Percentiles rank a stretch among this genome's conserved stretches.
Evolutionary conservation across 2,797 vertebrate species (phyloP).

Genomic region (Triplophysa yarkandensis): DNA sequence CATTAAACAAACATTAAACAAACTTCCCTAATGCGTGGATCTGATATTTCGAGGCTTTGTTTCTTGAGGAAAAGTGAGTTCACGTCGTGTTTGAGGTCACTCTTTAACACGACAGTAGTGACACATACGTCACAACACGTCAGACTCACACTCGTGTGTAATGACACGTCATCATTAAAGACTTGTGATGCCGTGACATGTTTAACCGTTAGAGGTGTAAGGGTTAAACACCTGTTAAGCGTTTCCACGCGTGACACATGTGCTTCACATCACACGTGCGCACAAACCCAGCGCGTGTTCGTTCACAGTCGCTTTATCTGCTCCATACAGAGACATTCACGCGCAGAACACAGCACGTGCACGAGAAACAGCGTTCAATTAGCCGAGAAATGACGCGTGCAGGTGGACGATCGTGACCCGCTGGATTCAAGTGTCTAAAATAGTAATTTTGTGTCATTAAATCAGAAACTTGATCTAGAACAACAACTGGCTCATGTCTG

Average conservation of each 20-base stretch:
- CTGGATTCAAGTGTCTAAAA: constrained; percentile 82
- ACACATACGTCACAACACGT: constrained; percentile 11
- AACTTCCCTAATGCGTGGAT: too few relatives aligned
- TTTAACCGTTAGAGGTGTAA: constrained; percentile 13
- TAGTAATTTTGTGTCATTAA: constrained; percentile 86
- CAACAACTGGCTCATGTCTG: constrained; percentile 83
- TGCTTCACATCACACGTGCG: constrained; percentile 41
- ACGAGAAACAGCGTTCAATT: constrained; percentile 45
- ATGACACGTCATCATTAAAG: constrained; percentile 37
- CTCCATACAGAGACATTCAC: not conserved
- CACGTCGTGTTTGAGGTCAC: not conserved
- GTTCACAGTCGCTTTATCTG: constrained; percentile 25
- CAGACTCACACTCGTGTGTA: not conserved
- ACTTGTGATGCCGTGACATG: constrained; percentile 24
- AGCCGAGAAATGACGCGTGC: constrained; percentile 42
- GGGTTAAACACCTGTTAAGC: constrained; percentile 48
- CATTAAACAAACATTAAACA: too few relatives aligned
- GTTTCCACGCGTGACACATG: constrained; percentile 44
- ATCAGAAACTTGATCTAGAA: constrained; percentile 85
- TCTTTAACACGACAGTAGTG: not conserved
- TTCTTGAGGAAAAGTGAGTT: not conserved
- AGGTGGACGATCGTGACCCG: constrained; percentile 75
- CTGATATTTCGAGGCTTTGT: too few relatives aligned
- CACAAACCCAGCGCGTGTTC: constrained; percentile 1
- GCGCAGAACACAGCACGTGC: constrained; percentile 23